Conservation (phyloP, 2,888 invertebrate genomes). For the Gryllus longicercus region DNA sequence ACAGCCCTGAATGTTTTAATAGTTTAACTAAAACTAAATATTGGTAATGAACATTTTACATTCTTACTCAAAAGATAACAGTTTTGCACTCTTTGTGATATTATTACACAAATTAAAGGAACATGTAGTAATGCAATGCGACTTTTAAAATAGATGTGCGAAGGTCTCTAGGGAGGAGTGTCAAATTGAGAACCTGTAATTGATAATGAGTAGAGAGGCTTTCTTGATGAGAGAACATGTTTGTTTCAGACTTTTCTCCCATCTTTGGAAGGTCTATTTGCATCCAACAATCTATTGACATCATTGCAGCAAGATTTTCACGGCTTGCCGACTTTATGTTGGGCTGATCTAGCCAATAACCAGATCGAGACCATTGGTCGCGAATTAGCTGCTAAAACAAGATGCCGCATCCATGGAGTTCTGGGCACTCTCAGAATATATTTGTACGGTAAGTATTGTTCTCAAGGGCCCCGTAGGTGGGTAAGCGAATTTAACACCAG, state of each 20-base stretch:
- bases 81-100: too few species aligned
- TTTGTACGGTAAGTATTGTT: conserved; percentile 62
- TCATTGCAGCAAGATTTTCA: conserved; percentile 76
- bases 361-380: conserved; percentile 67
- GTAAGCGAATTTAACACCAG: too few species aligned
- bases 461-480: too few species aligned
- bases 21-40: too few species aligned
- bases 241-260: conserved; percentile 71
- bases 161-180: too few species aligned
- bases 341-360: conserved; percentile 76
- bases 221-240: conserved; percentile 24
- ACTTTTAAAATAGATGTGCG: too few species aligned
- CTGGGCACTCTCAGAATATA: conserved; percentile 72
- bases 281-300: conserved; percentile 72
- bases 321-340: conserved; percentile 74
- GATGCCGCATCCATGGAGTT: conserved; percentile 77
- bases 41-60: too few species aligned
- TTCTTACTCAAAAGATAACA: too few species aligned
- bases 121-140: too few species aligned
- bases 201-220: neutral
- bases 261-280: conserved; percentile 69
- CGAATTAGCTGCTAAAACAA: conserved; percentile 74
- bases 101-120: too few species aligned
- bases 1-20: too few species aligned
- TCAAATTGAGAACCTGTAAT: too few species aligned